A percentile compares a stretch with the other conserved stretches of the same genome.
Conservation (phyloP, 2,113 vertebrate species). For the Cyprinodon brontotheroides region DNA sequence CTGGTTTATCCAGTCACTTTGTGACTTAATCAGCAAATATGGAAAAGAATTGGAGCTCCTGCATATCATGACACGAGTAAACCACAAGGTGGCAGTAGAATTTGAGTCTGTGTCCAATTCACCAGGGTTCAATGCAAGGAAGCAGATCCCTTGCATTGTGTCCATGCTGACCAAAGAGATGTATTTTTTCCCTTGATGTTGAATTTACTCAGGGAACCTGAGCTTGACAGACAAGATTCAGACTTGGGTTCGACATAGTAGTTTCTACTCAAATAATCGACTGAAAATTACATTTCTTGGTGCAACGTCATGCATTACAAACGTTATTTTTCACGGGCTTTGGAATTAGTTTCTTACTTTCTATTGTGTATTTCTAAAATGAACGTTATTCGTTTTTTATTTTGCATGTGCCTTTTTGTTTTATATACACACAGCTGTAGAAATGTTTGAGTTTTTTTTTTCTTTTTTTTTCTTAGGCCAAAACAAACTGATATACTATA, state of each 20-base stretch:
- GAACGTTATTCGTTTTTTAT: background rate
- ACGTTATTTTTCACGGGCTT: conserved; percentile 6
- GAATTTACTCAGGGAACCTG: background rate
- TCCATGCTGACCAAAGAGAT: conserved; percentile 98
- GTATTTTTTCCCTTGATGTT: conserved; percentile 80
- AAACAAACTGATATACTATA: background rate
- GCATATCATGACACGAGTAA: conserved; percentile 93
- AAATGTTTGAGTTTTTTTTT: background rate
- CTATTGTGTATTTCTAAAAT: background rate
- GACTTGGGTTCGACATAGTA: background rate
- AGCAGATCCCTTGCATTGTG: conserved; percentile 95
- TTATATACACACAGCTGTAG: background rate
- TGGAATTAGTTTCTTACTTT: conserved; percentile 16
- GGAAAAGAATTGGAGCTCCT: conserved; percentile 85
- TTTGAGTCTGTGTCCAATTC: conserved; percentile 86
- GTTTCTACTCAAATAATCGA: conserved; percentile 3
- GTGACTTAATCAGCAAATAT: conserved; percentile 82
- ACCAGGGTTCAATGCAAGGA: conserved; percentile 86
- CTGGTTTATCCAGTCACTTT: conserved; percentile 95
- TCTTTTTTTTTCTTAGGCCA: background rate
- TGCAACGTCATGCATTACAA: background rate
- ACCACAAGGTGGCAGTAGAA: conserved; percentile 90
- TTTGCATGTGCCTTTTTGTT: background rate
- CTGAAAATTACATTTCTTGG: conserved; percentile 8
- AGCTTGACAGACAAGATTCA: background rate